Evolutionary conservation across 2,888 invertebrate species (phyloP).

Genomic region (Blastobasis lacticolella): DNA sequence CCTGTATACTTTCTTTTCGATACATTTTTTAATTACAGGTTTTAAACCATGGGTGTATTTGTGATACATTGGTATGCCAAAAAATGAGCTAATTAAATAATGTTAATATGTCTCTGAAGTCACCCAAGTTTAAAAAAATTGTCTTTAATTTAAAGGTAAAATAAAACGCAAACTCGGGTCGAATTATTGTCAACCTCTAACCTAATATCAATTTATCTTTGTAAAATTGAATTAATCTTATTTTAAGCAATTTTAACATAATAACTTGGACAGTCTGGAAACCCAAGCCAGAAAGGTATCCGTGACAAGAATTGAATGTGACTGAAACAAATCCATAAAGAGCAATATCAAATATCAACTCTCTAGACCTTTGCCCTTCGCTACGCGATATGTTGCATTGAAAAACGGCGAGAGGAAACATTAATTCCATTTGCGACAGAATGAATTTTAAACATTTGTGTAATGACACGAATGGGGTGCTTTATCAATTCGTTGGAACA

Average conservation of each 20-base stretch:
- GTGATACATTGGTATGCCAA: no score
- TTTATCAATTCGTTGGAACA: slow-evolving; percentile 50
- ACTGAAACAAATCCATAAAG: slow-evolving; percentile 51
- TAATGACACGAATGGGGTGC: slow-evolving; percentile 31
- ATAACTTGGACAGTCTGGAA: background rate
- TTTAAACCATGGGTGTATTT: no score
- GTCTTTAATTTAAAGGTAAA: no score
- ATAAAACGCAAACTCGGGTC: no score
- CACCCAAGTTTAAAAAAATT: no score
- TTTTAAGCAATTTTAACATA: background rate
- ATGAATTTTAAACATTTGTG: background rate
- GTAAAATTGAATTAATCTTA: no score
- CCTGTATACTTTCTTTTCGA: background rate
- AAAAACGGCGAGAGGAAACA: slow-evolving; percentile 23
- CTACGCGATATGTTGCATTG: slow-evolving; percentile 33
- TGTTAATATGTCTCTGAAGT: no score
- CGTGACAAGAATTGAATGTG: slow-evolving; percentile 48
- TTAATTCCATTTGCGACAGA: slow-evolving; percentile 12
- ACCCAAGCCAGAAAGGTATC: slow-evolving; percentile 31
- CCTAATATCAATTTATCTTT: no score
- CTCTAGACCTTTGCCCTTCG: slow-evolving; percentile 30
- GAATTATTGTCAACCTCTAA: no score
- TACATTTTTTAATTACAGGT: no score
- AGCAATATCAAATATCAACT: slow-evolving; percentile 46
- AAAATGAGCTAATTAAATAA: no score